Evolutionary conservation across 2,797 vertebrate genomes (phyloP).

Genomic region (Micropoecilia bifurca): DNA sequence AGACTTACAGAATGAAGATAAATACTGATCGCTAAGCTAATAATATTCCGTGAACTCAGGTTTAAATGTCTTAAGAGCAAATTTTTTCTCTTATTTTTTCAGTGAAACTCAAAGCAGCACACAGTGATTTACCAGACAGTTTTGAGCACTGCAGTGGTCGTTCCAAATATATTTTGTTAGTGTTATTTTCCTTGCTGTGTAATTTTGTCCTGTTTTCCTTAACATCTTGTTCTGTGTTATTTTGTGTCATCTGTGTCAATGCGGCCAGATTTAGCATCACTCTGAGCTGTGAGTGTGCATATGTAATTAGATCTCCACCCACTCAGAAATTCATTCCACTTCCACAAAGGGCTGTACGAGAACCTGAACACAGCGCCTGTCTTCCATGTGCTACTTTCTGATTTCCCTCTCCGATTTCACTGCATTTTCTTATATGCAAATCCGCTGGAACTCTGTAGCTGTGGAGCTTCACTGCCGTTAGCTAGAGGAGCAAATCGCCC

Average conservation of each 20-base stretch:
- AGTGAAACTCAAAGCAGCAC: not conserved
- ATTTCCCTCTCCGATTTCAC: conserved; percentile 33
- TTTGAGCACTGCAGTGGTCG: conserved; percentile 33
- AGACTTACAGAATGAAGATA: not conserved
- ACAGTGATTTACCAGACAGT: not conserved
- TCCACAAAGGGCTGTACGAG: conserved; percentile 79
- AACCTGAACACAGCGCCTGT: conserved; percentile 72
- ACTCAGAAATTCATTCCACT: conserved; percentile 86
- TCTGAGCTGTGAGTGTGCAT: conserved; percentile 84
- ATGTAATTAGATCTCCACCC: conserved; percentile 87
- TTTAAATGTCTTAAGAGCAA: conserved; percentile 7
- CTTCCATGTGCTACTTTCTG: conserved; percentile 64
- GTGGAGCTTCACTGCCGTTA: conserved; percentile 59
- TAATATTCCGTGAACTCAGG: not conserved
- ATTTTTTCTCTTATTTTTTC: conserved; percentile 9
- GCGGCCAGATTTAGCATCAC: conserved; percentile 83
- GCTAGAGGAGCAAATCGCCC: conserved; percentile 73
- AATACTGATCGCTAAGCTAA: not conserved
- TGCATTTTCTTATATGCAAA: conserved; percentile 71
- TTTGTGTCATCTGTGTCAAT: conserved; percentile 81
- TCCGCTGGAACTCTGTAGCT: conserved; percentile 53
- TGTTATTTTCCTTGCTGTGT: conserved; percentile 65
- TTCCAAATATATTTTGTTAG: conserved; percentile 49
- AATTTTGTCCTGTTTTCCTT: conserved; percentile 73
- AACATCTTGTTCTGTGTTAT: conserved; percentile 74